Conservation (phyloP, 2,888 invertebrate species). For the Aromia moschata region DNA sequence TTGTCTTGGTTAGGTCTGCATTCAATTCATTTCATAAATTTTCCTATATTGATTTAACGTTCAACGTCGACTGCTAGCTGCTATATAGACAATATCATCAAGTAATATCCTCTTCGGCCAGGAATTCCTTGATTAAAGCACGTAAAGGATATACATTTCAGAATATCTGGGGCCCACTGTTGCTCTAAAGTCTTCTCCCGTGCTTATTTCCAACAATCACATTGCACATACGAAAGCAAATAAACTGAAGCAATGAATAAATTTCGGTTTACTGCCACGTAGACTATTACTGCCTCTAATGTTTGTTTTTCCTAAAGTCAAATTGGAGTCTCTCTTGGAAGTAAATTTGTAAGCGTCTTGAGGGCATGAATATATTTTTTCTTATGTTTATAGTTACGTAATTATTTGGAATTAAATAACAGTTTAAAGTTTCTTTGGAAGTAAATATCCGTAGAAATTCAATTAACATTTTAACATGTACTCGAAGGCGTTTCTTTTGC, state of each 20-base stretch:
- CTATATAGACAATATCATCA: conserved; percentile 55
- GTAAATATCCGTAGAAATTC: too few relatives aligned
- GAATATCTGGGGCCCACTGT: conserved; percentile 46
- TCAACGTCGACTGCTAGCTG: conserved; percentile 35
- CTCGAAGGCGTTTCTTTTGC: too few relatives aligned
- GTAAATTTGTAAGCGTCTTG: too few relatives aligned
- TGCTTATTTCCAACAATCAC: conserved; percentile 24
- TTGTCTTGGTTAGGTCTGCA: conserved; percentile 43
- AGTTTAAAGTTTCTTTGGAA: too few relatives aligned
- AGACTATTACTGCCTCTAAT: not conserved
- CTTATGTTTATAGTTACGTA: too few relatives aligned
- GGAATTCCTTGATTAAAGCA: conserved; percentile 58
- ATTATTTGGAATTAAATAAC: too few relatives aligned
- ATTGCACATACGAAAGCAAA: conserved; percentile 20
- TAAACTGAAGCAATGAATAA: conserved; percentile 25
- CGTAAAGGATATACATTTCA: conserved; percentile 57
- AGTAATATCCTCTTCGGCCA: conserved; percentile 54
- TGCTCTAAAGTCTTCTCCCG: conserved; percentile 46
- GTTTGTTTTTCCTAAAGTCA: too few relatives aligned
- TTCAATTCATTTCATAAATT: conserved; percentile 49
- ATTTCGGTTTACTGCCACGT: conserved; percentile 11
- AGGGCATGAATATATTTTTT: too few relatives aligned
- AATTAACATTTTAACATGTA: too few relatives aligned
- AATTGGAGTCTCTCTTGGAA: too few relatives aligned
- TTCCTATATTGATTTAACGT: conserved; percentile 52